Percentiles rank a stretch among this genome's conserved stretches.
Conservation (phyloP, 2,888 invertebrate species). For the Dynastes hyllus region DNA sequence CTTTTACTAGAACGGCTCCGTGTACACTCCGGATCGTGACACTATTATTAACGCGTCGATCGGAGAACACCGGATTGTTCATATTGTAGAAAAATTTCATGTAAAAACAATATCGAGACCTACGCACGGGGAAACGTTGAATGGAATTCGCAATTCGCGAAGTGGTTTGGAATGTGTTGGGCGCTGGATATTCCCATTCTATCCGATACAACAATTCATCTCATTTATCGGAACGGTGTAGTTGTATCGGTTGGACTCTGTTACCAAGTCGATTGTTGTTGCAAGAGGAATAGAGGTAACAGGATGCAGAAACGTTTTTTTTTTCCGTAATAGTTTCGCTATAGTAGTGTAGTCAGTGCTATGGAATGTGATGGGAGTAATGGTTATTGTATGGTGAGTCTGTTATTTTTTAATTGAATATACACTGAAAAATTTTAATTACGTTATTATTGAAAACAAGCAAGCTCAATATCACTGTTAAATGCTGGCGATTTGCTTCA, state of each 20-base stretch:
- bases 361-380: constrained; percentile 4
- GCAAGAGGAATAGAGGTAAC: neutral
- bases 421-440: neutral
- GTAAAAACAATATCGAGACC: constrained; percentile 1
- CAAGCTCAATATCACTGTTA: too few relatives aligned
- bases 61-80: neutral
- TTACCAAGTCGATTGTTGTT: constrained; percentile 15
- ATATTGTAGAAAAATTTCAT: constrained; percentile 4
- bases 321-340: neutral
- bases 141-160: constrained; percentile 11
- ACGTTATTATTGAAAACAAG: too few relatives aligned
- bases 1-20: neutral
- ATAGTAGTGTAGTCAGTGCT: neutral
- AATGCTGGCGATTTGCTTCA: too few relatives aligned
- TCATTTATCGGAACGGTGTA: neutral
- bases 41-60: constrained; percentile 3
- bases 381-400: neutral
- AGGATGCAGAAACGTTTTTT: constrained; percentile 9
- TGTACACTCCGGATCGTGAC: constrained; percentile 11
- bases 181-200: constrained; percentile 19
- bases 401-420: neutral
- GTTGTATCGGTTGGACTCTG: neutral
- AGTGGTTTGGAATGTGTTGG: constrained; percentile 22
- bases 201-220: constrained; percentile 11
- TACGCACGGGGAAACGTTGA: constrained; percentile 23